Percentiles rank a stretch among this genome's conserved stretches.
Evolutionary conservation across 37 sponge, comb jelly and placozoan species (phyloP).

Genomic region (Hormiphora californensis): DNA sequence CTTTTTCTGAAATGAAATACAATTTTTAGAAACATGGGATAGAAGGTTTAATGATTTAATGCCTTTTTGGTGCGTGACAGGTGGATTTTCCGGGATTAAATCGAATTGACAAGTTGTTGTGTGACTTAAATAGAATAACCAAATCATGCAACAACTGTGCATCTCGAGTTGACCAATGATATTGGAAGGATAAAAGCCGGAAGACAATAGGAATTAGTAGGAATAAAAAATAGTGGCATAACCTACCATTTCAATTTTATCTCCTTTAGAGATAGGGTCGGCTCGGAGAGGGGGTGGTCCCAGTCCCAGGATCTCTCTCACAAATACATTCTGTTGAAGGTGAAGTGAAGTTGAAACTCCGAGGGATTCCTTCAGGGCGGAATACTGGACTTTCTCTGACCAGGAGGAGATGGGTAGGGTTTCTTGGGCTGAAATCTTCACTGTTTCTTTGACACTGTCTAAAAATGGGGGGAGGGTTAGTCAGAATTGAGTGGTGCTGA

Average conservation of each 20-base stretch:
- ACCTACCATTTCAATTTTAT: constrained; percentile 50
- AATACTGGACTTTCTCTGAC: constrained; percentile 40
- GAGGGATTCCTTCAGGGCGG: constrained; percentile 23
- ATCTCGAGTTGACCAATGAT: no score
- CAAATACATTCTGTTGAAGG: constrained; percentile 40
- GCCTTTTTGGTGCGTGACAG: no score
- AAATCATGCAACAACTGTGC: no score
- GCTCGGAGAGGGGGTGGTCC: background rate
- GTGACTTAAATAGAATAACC: no score
- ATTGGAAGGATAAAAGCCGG: no score
- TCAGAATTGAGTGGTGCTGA: no score
- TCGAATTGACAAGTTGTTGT: no score
- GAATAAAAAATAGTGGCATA: background rate
- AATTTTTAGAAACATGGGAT: background rate
- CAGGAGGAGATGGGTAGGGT: constrained; percentile 17
- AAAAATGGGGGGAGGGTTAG: no score
- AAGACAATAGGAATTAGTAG: background rate
- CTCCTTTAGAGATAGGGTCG: background rate
- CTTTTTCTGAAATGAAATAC: constrained; percentile 37
- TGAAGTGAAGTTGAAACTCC: constrained; percentile 30
- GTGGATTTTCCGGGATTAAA: no score
- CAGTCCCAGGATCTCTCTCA: constrained; percentile 30
- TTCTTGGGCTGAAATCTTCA: constrained; percentile 12
- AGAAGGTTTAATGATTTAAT: no score
- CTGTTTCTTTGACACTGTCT: no score